A percentile compares a stretch with the other conserved stretches of the same genome.
phyloP scores from a whole-genome alignment of 2,113 vertebrate species.

The Peromyscus maniculatus region DNA sequence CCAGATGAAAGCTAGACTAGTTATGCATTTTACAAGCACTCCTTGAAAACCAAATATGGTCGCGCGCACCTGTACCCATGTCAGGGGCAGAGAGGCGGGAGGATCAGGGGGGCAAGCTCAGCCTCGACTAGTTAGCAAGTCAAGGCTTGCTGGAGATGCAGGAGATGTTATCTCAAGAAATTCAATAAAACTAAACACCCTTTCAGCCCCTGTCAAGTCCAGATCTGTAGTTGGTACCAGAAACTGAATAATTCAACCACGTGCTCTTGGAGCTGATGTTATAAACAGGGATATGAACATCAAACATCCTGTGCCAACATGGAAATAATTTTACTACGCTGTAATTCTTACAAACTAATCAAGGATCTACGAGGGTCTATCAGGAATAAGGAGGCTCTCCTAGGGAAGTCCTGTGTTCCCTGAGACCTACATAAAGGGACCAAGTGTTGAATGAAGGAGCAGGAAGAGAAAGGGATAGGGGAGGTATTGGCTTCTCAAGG shows the following conservation, averaged over 20 bases:
- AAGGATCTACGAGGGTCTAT: not conserved
- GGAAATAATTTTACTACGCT: not conserved
- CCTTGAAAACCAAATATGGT: not conserved
- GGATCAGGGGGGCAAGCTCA: not conserved
- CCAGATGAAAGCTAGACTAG: not conserved
- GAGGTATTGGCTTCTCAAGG: not conserved
- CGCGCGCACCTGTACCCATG: not conserved
- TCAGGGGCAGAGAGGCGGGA: not conserved
- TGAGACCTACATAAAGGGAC: not conserved
- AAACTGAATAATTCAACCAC: not conserved
- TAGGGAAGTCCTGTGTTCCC: not conserved
- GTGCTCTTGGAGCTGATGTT: too few relatives aligned
- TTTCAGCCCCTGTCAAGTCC: not conserved
- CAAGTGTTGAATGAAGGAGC: not conserved
- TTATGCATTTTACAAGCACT: not conserved
- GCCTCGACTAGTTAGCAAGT: not conserved
- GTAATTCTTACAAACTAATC: not conserved
- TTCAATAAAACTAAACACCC: not conserved
- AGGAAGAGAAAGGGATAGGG: not conserved
- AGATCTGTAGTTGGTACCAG: not conserved
- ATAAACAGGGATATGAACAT: not conserved
- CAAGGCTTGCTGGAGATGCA: not conserved
- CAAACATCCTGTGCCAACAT: not conserved
- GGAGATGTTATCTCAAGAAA: too few relatives aligned
- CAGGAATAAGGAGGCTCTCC: not conserved